A percentile compares a stretch with the other conserved stretches of the same genome.
Evolutionary conservation across 37 sponge, comb jelly and placozoan genomes (phyloP).

Genomic region (Bolinopsis microptera): DNA sequence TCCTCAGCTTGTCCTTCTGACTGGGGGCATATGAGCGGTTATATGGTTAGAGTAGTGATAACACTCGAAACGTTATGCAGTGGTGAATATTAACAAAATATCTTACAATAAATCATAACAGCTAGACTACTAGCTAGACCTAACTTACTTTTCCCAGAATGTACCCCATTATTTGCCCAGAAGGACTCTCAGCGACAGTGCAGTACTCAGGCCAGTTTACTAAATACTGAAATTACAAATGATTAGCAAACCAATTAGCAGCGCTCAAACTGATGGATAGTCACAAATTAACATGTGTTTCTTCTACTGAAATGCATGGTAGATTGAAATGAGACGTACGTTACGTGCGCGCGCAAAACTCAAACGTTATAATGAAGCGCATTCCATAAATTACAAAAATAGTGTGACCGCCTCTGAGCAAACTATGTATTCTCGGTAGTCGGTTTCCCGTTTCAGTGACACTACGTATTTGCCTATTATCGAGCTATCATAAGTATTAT

Average conservation of each 20-base stretch:
- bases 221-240: slow-evolving; percentile 32
- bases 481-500: too few relatives aligned
- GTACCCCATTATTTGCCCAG: slow-evolving; percentile 95
- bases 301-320: background rate
- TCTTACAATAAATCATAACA: too few relatives aligned
- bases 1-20: slow-evolving; percentile 35
- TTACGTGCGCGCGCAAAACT: background rate
- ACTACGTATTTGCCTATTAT: too few relatives aligned
- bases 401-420: background rate
- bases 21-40: background rate
- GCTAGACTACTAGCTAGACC: background rate
- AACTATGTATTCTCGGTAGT: too few relatives aligned
- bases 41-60: background rate
- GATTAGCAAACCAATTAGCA: background rate
- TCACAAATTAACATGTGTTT: background rate
- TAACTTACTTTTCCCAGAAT: slow-evolving; percentile 82
- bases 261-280: background rate
- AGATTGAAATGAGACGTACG: background rate
- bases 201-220: slow-evolving; percentile 94
- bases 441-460: too few relatives aligned
- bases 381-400: background rate
- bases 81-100: background rate
- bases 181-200: slow-evolving; percentile 82
- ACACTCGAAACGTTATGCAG: background rate
- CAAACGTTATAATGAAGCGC: background rate